Evolutionary conservation across 2,113 vertebrate species (phyloP).

Genomic region (Calyptomena viridis): DNA sequence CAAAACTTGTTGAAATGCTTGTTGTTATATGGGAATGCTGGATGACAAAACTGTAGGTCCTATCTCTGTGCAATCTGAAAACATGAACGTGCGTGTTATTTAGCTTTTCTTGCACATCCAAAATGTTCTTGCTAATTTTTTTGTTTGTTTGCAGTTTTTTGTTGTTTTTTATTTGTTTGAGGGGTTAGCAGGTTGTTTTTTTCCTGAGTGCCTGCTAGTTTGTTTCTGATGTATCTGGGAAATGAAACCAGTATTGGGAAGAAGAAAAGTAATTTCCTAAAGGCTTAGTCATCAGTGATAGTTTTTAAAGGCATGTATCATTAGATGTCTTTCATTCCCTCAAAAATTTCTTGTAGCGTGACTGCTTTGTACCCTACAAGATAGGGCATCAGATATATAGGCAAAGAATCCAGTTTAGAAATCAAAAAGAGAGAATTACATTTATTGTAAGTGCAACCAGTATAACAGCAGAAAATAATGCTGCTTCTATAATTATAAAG

Average conservation of each 20-base stretch:
- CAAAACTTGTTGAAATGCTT: background rate
- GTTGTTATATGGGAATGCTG: background rate
- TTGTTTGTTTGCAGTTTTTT: background rate
- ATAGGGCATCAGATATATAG: background rate
- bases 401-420: background rate
- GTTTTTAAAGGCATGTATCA: background rate
- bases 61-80: background rate
- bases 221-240: background rate
- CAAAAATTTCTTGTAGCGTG: background rate
- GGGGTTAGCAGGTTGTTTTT: background rate
- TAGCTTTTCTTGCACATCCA: background rate
- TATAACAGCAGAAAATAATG: background rate
- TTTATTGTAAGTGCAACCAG: background rate
- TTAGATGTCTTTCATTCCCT: background rate
- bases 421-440: background rate
- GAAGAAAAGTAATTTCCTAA: background rate
- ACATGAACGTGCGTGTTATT: accelerated
- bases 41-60: background rate
- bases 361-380: background rate
- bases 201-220: background rate
- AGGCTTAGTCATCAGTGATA: background rate
- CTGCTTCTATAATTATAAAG: background rate
- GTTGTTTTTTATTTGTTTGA: background rate
- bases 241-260: background rate
- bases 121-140: background rate